A percentile compares a stretch with the other conserved stretches of the same genome.
phyloP scores from a whole-genome alignment of 2,113 vertebrate genomes.

The Perccottus glenii region DNA sequence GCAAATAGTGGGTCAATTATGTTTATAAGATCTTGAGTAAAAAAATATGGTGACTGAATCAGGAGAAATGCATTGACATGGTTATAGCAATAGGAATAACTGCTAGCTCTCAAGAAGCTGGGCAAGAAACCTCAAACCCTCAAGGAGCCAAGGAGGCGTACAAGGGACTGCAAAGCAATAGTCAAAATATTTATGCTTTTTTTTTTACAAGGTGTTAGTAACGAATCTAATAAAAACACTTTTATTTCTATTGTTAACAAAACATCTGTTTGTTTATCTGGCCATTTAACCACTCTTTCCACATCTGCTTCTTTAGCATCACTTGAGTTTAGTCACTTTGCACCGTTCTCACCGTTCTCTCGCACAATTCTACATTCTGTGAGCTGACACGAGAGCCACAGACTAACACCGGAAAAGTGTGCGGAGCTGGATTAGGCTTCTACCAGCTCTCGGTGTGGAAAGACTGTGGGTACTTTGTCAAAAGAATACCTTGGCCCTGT shows the following conservation, averaged over 20 bases:
- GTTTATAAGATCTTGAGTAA: no score
- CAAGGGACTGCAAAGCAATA: not conserved
- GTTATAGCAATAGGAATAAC: no score
- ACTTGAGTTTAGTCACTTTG: conserved; percentile 15
- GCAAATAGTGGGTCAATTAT: no score
- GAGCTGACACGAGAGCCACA: conserved; percentile 4
- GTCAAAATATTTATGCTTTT: not conserved
- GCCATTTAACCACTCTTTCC: conserved; percentile 31
- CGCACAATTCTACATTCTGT: not conserved
- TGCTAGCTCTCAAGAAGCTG: no score
- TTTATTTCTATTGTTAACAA: not conserved
- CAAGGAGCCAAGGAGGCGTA: no score
- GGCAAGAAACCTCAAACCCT: no score
- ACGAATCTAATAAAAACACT: not conserved
- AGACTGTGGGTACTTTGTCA: conserved; percentile 50
- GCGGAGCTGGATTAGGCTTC: conserved; percentile 9
- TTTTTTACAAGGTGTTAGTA: not conserved
- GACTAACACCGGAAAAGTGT: conserved; percentile 38
- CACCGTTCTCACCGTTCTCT: not conserved
- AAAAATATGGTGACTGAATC: no score
- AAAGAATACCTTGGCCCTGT: conserved; percentile 54
- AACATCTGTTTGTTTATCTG: conserved; percentile 1
- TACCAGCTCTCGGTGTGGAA: conserved; percentile 14
- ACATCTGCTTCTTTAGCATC: conserved; percentile 39
- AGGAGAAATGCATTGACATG: no score